Conservation (phyloP, 2,888 invertebrate species). For the Tenthredo scrophulariae region DNA sequence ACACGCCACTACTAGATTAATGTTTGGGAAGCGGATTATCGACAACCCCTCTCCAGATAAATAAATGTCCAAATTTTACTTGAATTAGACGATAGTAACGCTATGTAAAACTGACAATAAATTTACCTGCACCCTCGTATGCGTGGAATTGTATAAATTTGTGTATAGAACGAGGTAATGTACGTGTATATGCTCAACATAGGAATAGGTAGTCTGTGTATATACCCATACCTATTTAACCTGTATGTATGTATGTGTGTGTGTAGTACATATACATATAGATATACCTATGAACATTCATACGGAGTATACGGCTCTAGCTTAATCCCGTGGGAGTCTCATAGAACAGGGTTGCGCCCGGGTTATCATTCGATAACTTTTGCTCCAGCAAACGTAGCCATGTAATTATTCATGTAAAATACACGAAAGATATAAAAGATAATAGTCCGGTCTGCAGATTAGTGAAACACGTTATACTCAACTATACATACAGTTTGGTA, state of each 20-base stretch:
- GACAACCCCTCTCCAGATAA: slow-evolving; percentile 59
- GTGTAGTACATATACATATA: background rate
- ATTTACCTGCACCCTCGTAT: slow-evolving; percentile 54
- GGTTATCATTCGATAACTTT: slow-evolving; percentile 19
- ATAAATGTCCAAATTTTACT: slow-evolving; percentile 60
- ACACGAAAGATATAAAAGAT: background rate
- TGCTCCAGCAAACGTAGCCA: background rate
- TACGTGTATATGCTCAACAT: too few relatives aligned
- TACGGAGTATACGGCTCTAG: background rate
- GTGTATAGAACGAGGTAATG: too few relatives aligned
- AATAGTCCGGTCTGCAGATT: background rate
- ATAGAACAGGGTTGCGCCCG: background rate
- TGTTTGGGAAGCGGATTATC: slow-evolving; percentile 62
- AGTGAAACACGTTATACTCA: too few relatives aligned
- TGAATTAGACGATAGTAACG: slow-evolving; percentile 25
- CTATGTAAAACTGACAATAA: slow-evolving; percentile 61
- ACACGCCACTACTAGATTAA: slow-evolving; percentile 59
- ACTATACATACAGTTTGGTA: too few relatives aligned
- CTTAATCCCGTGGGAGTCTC: slow-evolving; percentile 22
- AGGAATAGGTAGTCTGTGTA: background rate
- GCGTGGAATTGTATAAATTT: background rate
- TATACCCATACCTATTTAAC: too few relatives aligned
- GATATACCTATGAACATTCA: background rate
- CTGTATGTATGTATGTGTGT: too few relatives aligned
- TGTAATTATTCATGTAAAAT: background rate